Evolutionary conservation across 2,797 vertebrate species (phyloP).

Genomic region (Typhlichthys eigenmanni): DNA sequence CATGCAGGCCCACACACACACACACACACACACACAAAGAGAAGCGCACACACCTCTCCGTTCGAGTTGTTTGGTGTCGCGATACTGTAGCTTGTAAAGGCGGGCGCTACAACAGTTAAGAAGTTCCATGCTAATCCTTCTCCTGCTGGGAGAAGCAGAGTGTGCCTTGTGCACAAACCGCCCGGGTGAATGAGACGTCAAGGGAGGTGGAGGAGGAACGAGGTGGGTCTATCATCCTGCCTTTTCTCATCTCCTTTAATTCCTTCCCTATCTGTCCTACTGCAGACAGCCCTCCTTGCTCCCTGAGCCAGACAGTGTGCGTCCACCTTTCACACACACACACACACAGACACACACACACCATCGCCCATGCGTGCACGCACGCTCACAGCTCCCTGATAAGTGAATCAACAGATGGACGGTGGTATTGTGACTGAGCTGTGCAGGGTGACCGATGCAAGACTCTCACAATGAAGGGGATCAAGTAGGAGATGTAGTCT

Average conservation of each 20-base stretch:
- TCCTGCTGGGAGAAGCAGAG: constrained; percentile 30
- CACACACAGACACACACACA: constrained; percentile 3
- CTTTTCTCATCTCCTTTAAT: constrained; percentile 52
- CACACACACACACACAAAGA: background rate
- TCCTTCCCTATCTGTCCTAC: constrained; percentile 56
- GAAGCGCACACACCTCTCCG: background rate
- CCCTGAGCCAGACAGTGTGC: background rate
- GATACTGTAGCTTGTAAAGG: background rate
- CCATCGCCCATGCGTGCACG: constrained; percentile 30
- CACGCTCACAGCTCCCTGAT: constrained; percentile 37
- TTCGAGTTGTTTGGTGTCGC: background rate
- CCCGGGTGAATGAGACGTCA: constrained; percentile 46
- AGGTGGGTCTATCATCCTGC: constrained; percentile 39
- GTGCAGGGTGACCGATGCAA: constrained; percentile 62
- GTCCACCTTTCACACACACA: background rate
- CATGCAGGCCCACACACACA: constrained; percentile 24
- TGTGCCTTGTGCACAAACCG: constrained; percentile 44
- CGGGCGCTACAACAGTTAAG: background rate
- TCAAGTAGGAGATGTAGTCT: constrained; percentile 51
- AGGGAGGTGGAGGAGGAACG: constrained; percentile 20
- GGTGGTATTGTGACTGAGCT: constrained; percentile 63
- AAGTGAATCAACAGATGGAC: constrained; percentile 73
- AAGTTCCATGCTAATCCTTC: constrained; percentile 15
- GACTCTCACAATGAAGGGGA: constrained; percentile 58
- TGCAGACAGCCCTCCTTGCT: constrained; percentile 50